phyloP scores from a whole-genome alignment of 2,113 vertebrate genomes.

The Marmota monax region DNA sequence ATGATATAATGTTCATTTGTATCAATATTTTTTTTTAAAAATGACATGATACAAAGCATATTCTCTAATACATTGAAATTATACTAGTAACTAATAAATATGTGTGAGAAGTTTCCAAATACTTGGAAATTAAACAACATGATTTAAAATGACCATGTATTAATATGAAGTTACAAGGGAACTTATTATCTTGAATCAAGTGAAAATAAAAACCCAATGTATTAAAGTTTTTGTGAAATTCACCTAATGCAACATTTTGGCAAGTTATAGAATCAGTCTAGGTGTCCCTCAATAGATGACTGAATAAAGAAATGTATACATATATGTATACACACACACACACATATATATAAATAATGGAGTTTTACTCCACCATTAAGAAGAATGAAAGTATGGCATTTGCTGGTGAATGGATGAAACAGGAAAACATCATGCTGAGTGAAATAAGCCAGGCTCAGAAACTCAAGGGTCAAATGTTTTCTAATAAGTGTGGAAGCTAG shows the following conservation, averaged over 20 bases:
- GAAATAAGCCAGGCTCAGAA: too few species aligned
- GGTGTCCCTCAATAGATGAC: too few species aligned
- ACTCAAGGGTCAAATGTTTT: too few species aligned
- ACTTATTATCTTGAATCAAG: not conserved
- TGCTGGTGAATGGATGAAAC: too few species aligned
- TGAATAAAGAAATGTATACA: too few species aligned
- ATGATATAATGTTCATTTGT: not conserved
- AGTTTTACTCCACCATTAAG: too few species aligned
- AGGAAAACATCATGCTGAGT: too few species aligned
- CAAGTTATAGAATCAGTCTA: too few species aligned
- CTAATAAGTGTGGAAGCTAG: too few species aligned
- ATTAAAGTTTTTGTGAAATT: not conserved
- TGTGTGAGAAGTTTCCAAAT: not conserved
- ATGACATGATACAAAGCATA: not conserved
- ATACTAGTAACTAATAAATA: not conserved
- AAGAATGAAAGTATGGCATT: too few species aligned
- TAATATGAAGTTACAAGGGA: not conserved
- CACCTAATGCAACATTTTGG: not conserved
- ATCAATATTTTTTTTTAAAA: not conserved
- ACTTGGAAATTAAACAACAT: not conserved
- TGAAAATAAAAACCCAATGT: not conserved
- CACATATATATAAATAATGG: too few species aligned
- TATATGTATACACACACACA: too few species aligned
- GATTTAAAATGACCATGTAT: not conserved
- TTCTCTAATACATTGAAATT: not conserved